These are phyloP conservation scores for Tipula confusa DNA, from an alignment of 2,888 invertebrate species.

Conservation along the genomic window DNA sequence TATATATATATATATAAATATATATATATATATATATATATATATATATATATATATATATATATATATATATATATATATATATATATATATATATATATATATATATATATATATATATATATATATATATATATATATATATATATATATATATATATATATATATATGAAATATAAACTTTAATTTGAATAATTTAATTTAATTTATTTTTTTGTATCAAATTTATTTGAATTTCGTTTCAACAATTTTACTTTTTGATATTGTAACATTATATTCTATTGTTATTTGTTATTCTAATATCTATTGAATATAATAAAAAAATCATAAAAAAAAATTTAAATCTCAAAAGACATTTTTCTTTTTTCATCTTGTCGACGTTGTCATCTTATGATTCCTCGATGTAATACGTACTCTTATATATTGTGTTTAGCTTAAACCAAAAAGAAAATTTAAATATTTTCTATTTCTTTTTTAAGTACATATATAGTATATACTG, in stretches of 20 bases:
- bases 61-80: too few species aligned
- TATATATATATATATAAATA: too few species aligned
- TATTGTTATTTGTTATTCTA: conserved; percentile 25
- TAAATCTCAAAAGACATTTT: conserved; percentile 3
- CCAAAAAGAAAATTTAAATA: neutral
- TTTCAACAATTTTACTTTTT: conserved; percentile 3
- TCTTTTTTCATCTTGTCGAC: neutral
- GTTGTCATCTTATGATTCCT: neutral
- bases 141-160: too few species aligned
- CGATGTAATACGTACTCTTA: neutral
- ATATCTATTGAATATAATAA: conserved; percentile 12
- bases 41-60: too few species aligned
- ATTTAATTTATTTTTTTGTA: neutral
- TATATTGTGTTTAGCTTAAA: neutral
- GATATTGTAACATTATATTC: conserved; percentile 25
- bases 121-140: too few species aligned
- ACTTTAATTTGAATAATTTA: conserved; percentile 20
- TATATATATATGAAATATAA: neutral
- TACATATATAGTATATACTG: neutral
- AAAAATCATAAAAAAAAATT: conserved; percentile 20
- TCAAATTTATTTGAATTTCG: neutral
- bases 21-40: too few species aligned
- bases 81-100: too few species aligned
- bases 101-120: too few species aligned
- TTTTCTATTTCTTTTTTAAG: neutral